phyloP scores from a whole-genome alignment of 2,888 invertebrate species.

The Noctua janthina region DNA sequence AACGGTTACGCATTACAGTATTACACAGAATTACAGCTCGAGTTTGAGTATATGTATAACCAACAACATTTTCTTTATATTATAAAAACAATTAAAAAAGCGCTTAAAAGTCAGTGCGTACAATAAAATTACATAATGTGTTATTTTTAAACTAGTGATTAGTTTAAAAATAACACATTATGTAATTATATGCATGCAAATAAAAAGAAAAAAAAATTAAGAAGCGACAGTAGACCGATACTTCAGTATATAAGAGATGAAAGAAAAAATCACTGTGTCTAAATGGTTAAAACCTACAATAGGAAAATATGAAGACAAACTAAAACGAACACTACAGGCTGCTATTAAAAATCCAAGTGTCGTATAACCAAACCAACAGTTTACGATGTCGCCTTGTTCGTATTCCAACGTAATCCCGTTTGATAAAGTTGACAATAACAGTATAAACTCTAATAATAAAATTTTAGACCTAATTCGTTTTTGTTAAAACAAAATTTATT shows the following conservation, averaged over 20 bases:
- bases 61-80: no score
- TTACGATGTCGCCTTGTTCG: constrained; percentile 76
- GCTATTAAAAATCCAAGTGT: constrained; percentile 76
- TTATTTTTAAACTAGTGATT: background rate
- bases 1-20: background rate
- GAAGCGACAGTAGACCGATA: no score
- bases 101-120: background rate
- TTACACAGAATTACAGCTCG: background rate
- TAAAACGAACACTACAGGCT: constrained; percentile 70
- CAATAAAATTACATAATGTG: background rate
- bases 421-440: constrained; percentile 79
- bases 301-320: constrained; percentile 76
- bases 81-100: background rate
- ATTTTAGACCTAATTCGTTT: constrained; percentile 82
- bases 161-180: no score
- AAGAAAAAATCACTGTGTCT: background rate
- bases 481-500: constrained; percentile 83
- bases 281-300: constrained; percentile 54
- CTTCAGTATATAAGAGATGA: no score
- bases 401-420: constrained; percentile 77
- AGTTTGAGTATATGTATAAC: background rate
- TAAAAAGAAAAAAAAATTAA: no score
- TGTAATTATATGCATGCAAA: no score
- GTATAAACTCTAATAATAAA: constrained; percentile 79
- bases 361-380: constrained; percentile 73